Base-by-base conservation (phyloP, 2,113 vertebrate species). In the Anguilla rostrata region DNA sequence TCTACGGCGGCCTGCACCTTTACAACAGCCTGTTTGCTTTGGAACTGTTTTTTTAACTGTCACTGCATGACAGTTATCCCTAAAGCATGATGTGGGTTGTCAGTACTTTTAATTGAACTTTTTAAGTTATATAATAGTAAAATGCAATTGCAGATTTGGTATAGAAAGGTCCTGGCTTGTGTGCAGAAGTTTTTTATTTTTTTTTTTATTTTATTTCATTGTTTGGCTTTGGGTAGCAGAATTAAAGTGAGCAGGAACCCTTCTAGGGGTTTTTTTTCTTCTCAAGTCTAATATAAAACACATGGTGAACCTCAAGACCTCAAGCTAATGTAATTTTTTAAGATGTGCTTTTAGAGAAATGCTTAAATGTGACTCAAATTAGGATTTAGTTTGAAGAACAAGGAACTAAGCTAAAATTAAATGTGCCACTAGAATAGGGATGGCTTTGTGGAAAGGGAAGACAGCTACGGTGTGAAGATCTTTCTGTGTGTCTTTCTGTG, bases 281-380 rank as follows among this genome's bases (percentile, higher is more conserved):
- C 29, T 39, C 14, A 39, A 8, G n/a, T 82, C 16, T 85, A 89
- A 93, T 92, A 90, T 85, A 87, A 92, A 90, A 22, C 82, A 86
- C 60, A 86, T 84, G 82, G 78, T 57, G 75, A 26, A 75, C 46
- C 71, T 39, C 15, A 56, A 39, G 75, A 75, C 20, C 87, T n/a
- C n/a, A n/a, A 56, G 84, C 87, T 60, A 93, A 92, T 90, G 56
- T 39, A 87, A 90, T 90, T 91, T 88, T 84, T 83, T 85, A 90
- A 86, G 40, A 84, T 85, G 84, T 88, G 34, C 82, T 82, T 86
- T 88, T 29, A 86, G 87, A 39, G 78, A 12, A 39, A 22, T 49
- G 40, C 71, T 91, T 90, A 91, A 92, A 89, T 88, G 87, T 81
- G 88, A 85, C 53, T 34, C 40, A 88, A 85, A 71, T 83, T 39